Evolutionary conservation across 64 coral and sea anemone species (phyloP).

Genomic region (Stichodactyla helianthus): DNA sequence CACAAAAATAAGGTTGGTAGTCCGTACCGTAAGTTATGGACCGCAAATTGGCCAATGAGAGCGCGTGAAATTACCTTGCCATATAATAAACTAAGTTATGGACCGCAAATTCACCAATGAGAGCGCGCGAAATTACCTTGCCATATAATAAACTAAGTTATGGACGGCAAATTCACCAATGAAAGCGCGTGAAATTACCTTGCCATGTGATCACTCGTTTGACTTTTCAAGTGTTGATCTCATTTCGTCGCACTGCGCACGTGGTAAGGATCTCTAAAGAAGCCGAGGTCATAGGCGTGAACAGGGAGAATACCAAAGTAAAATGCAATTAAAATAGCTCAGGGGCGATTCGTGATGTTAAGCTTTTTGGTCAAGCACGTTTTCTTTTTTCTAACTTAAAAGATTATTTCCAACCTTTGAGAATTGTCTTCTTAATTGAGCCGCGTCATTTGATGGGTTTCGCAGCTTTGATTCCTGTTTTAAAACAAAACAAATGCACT

Average conservation of each 20-base stretch:
- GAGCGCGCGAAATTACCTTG: no score
- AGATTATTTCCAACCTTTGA: background rate
- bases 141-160: no score
- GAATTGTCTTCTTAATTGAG: background rate
- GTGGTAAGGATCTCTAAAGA: background rate
- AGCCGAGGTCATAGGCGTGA: background rate
- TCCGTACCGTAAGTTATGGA: no score
- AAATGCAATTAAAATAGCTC: background rate
- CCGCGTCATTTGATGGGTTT: background rate
- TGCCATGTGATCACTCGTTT: no score
- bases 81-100: no score
- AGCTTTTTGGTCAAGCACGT: background rate
- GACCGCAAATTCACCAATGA: no score
- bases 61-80: no score
- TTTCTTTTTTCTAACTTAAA: background rate
- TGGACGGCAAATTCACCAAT: no score
- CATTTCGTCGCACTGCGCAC: background rate
- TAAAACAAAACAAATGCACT: background rate
- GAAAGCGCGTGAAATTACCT: no score
- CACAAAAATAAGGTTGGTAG: no score
- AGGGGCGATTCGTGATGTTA: background rate
- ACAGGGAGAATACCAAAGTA: background rate
- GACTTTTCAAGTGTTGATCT: background rate
- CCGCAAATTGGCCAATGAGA: no score
- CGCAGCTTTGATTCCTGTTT: background rate